Conservation (phyloP, 2,888 invertebrate genomes). For the Spodoptera exigua region DNA sequence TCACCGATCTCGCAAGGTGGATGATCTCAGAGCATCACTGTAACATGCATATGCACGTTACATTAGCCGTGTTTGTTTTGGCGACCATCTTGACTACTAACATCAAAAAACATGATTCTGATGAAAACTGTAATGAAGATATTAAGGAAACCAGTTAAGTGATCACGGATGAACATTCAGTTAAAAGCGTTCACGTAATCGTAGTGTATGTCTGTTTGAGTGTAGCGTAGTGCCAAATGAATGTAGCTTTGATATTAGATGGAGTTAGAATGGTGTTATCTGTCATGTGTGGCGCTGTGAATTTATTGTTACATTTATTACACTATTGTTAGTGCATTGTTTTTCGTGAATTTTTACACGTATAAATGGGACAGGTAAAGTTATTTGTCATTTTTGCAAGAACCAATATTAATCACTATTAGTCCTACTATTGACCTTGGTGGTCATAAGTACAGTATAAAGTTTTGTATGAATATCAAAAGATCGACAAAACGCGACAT, state of each 20-base stretch:
- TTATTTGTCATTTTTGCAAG: too few species aligned
- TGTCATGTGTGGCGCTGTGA: too few species aligned
- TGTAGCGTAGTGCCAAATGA: slow-evolving; percentile 25
- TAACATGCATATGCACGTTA: slow-evolving; percentile 69
- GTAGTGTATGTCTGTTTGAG: slow-evolving; percentile 12
- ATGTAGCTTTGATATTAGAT: slow-evolving; percentile 16
- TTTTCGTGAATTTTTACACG: too few species aligned
- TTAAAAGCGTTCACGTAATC: slow-evolving; percentile 16
- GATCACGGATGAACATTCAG: slow-evolving; percentile 16
- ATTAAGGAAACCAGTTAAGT: slow-evolving; percentile 5
- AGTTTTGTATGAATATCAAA: too few species aligned
- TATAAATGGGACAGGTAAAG: too few species aligned
- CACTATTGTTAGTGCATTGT: too few species aligned
- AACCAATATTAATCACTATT: too few species aligned
- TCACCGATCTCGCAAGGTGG: slow-evolving; percentile 72
- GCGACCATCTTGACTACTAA: slow-evolving; percentile 47
- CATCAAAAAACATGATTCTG: slow-evolving; percentile 48
- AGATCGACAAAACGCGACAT: too few species aligned
- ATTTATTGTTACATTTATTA: background rate
- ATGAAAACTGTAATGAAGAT: slow-evolving; percentile 27
- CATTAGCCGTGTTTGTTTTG: slow-evolving; percentile 76
- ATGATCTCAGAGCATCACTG: slow-evolving; percentile 78
- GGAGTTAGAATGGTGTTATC: background rate
- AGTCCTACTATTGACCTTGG: too few species aligned
- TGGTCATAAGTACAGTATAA: too few species aligned